Evolutionary conservation across 1,140 invertebrate species (phyloP).

Genomic region (Tenebrio molitor): DNA sequence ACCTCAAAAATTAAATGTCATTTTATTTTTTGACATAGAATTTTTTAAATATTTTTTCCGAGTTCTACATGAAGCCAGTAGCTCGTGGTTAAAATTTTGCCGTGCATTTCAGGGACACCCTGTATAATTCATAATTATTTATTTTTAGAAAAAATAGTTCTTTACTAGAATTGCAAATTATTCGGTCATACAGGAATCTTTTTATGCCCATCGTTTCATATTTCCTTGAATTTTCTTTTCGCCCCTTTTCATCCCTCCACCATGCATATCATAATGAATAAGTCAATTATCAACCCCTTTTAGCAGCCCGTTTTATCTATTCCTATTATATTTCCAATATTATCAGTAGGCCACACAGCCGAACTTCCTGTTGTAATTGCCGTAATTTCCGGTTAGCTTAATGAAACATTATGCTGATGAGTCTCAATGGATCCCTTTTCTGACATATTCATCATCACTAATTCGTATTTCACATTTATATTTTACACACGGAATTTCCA

Average conservation of each 20-base stretch:
- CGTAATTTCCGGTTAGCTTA: slow-evolving; percentile 19
- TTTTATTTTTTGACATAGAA: no score
- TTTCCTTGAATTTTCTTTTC: not conserved
- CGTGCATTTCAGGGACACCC: no score
- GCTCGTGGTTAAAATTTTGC: no score
- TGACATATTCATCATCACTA: not conserved
- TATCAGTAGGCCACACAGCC: slow-evolving; percentile 16
- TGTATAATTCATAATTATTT: no score
- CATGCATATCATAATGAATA: slow-evolving; percentile 4
- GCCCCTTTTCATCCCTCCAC: not conserved
- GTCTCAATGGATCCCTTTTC: not conserved
- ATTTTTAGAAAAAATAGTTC: no score
- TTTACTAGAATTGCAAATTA: no score
- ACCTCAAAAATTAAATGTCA: no score
- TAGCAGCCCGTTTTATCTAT: slow-evolving; percentile 12
- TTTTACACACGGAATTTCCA: no score
- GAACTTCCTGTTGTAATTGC: slow-evolving; percentile 24
- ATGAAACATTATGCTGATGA: slow-evolving; percentile 12
- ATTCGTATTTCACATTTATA: not conserved
- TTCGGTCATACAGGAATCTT: no score
- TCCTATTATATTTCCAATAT: slow-evolving; percentile 18
- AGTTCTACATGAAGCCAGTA: no score
- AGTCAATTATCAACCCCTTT: slow-evolving; percentile 19
- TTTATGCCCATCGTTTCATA: no score
- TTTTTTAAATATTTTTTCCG: no score